Conservation (phyloP, 1,140 invertebrate genomes). For the Neodiprion virginianus region DNA sequence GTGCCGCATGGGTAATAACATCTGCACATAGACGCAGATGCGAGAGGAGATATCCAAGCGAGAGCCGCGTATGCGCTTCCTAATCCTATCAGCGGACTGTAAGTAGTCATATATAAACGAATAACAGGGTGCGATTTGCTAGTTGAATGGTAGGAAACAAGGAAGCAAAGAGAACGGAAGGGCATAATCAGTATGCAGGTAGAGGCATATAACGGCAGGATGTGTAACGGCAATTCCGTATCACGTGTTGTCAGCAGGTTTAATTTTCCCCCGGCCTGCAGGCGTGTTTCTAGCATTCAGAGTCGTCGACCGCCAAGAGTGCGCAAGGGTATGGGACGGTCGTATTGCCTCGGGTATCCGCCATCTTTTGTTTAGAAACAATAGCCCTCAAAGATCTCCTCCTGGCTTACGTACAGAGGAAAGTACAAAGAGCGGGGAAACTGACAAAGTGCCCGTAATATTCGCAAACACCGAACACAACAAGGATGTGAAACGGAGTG, state of each 20-base stretch:
- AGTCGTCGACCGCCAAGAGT: conserved; percentile 33
- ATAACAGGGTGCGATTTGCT: too few relatives aligned
- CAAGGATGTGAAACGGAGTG: too few relatives aligned
- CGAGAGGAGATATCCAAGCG: too few relatives aligned
- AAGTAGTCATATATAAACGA: too few relatives aligned
- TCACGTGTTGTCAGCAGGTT: conserved; percentile 35
- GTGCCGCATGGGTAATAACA: too few relatives aligned
- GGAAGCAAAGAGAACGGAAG: too few relatives aligned
- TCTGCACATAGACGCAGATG: too few relatives aligned
- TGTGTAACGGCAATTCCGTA: conserved; percentile 18
- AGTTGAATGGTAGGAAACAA: too few relatives aligned
- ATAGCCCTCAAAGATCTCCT: conserved; percentile 28
- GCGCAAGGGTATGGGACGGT: conserved; percentile 41
- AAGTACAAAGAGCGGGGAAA: conserved; percentile 34
- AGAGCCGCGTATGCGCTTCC: too few relatives aligned
- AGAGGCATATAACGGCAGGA: neutral
- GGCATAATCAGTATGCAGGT: conserved; percentile 15
- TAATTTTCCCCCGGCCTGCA: conserved; percentile 41
- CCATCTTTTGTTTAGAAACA: conserved; percentile 56
- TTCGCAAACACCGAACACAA: conserved; percentile 23
- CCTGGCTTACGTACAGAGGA: too few relatives aligned
- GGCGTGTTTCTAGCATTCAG: conserved; percentile 22
- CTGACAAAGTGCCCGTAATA: conserved; percentile 59
- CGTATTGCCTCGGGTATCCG: conserved; percentile 50
- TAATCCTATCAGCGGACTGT: too few relatives aligned